Base-by-base conservation (phyloP, 2,888 invertebrate genomes). In the Acholoe squamosa region DNA sequence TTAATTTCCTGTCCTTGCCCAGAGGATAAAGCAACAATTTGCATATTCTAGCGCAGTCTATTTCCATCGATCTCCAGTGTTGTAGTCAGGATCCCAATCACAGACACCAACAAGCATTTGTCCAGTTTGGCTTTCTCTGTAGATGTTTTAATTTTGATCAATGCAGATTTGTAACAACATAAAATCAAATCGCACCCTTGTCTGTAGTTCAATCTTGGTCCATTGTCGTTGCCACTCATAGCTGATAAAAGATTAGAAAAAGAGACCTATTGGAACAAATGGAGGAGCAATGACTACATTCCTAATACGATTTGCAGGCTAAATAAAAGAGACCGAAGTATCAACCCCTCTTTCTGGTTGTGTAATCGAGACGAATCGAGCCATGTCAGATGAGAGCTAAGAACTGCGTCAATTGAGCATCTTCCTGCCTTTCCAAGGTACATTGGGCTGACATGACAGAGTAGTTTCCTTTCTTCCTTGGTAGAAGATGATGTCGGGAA, bases 351-450 rank as follows among this genome's bases (percentile, higher is more conserved):
- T 71, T 14, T 0, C 5, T 0, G 25, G 3, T 28, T 25, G 31
- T 28, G 28, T 28, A 71, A 71, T 28, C 5, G 71, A 71, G 31
- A 5, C 3, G 31, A 71, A 3, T 25, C 25, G 25, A 71, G 31
- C n/a, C 1, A 25, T 71, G 71, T 71, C 31, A 71, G 28, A 71
- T 71, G 71, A 71, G 28, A 71, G 71, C 71, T 25, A 16, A 28
- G 31, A 71, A 5, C 25, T 71, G 28, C 61, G 61, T 61, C 22
- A 61, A 61, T 61, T 61, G 3, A 61, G 61, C 3, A 61, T 7
- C 61, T 61, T 61, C 61, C 61, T 61, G 61, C 19, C 61, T 61
- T 61, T 61, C 19, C 61, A 61, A 61, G 61, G 61, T 14, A 61
- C 61, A 61, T 61, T 61, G 7, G 19, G 61, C 61, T n/a, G 14